phyloP scores from a whole-genome alignment of 2,113 vertebrate genomes.

The Nibea coibor region DNA sequence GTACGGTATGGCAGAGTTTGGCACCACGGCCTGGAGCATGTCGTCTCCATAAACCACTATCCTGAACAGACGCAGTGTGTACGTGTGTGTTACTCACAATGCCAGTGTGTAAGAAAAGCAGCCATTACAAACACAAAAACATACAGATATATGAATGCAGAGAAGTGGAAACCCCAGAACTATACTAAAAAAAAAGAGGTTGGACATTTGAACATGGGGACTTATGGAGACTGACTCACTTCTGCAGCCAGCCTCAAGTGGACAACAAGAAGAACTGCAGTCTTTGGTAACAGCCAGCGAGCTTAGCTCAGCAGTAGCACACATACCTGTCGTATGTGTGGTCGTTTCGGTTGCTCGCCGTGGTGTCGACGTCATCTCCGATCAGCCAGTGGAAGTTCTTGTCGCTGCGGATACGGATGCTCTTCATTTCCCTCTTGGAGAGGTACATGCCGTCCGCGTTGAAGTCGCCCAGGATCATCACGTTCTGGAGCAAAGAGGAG shows the following conservation, averaged over 20 bases:
- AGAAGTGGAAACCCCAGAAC: no score
- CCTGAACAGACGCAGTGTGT: conserved; percentile 63
- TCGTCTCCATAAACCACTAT: conserved; percentile 86
- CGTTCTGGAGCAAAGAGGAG: conserved; percentile 67
- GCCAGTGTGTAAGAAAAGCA: no score
- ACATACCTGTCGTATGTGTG: conserved; percentile 81
- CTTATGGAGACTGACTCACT: no score
- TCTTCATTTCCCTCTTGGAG: conserved; percentile 75
- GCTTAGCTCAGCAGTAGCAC: no score
- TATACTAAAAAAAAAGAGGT: no score
- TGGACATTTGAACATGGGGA: no score
- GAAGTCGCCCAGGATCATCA: conserved; percentile 85
- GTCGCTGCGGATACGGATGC: conserved; percentile 76
- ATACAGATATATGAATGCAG: no score
- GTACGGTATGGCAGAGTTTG: conserved; percentile 82
- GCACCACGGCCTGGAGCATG: conserved; percentile 76
- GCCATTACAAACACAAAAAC: no score
- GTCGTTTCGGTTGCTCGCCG: conserved; percentile 70
- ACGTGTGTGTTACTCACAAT: no score
- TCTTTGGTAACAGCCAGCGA: no score
- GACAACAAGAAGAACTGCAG: no score
- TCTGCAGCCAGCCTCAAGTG: no score
- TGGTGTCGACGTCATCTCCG: conserved; percentile 83
- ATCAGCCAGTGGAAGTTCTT: conserved; percentile 84
- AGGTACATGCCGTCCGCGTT: conserved; percentile 81